Percentiles rank a stretch among this genome's conserved stretches.
Conservation (phyloP, 2,888 invertebrate species). For the Drosophila yooni region DNA sequence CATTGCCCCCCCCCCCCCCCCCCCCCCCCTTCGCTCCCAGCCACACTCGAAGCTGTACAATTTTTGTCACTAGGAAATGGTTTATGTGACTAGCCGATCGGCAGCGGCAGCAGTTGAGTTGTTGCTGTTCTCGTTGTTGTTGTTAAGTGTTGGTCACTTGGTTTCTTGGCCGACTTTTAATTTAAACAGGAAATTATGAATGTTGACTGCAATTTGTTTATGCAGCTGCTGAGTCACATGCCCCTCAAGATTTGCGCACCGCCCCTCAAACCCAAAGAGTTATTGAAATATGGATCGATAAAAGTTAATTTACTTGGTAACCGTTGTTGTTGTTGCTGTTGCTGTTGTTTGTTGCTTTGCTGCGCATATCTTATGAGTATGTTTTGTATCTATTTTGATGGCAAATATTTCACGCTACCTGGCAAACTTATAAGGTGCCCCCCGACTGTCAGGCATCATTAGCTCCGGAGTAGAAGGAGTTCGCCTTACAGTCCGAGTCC, state of each 20-base stretch:
- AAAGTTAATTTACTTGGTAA: conserved; percentile 72
- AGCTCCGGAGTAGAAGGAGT: conserved; percentile 40
- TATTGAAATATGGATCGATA: conserved; percentile 63
- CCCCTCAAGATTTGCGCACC: conserved; percentile 52
- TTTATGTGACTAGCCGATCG: conserved; percentile 70
- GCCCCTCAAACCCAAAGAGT: conserved; percentile 12
- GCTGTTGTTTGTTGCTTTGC: neutral
- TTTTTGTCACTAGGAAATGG: conserved; percentile 80
- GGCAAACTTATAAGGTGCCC: conserved; percentile 46
- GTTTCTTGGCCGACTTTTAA: conserved; percentile 71
- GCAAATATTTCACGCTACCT: conserved; percentile 75
- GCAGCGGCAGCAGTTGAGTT: conserved; percentile 18
- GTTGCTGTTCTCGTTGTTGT: conserved; percentile 4
- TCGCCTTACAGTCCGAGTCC: conserved; percentile 4
- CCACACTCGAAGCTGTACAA: conserved; percentile 37
- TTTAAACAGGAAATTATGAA: conserved; percentile 79
- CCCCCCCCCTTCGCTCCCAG: neutral
- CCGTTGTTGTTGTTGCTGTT: conserved; percentile 17
- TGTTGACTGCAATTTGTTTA: conserved; percentile 80
- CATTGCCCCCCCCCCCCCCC: no score
- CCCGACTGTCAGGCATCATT: conserved; percentile 75
- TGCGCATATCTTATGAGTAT: conserved; percentile 39
- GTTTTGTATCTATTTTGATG: conserved; percentile 71
- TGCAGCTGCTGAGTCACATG: conserved; percentile 76
- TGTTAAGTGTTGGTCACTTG: conserved; percentile 2